Base-by-base conservation (phyloP, 2,797 vertebrate species). In the Enteromius radiatus region DNA sequence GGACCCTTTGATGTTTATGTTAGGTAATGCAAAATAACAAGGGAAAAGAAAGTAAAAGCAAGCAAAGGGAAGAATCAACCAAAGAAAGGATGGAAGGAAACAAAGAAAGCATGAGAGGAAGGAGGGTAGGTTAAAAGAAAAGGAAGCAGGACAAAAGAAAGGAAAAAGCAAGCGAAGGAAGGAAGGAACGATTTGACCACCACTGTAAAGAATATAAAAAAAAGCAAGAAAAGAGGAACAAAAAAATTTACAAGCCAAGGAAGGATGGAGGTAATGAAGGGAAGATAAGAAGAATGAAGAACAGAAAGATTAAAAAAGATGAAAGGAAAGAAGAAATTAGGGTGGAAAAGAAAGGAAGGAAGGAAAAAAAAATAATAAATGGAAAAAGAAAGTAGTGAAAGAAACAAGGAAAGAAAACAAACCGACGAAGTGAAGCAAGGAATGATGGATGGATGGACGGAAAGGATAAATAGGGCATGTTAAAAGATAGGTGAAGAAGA, bases 401-500 rank as follows among this genome's bases (percentile, higher is more conserved):
- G 12, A 59, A 23, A 23, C 45, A 23, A 56, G 14, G 54, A 61
- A 28, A 28, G 5, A 5, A 61, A 61, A 68, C 36, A 12, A 36
- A 38, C 31, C 23, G 52, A 41, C 5, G 21, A 52, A 36, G 23
- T 11, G 6, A 56, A 41, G 73, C 5, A 38, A 59, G 61, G 3
- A 76, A 28, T 10, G 31, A 56, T 76, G 12, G 26, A 28, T 59
- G 9, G 5, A 21, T 61, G 15, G 38, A 61, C 41, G 6, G 45
- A 71, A 11, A 54, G 28, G 70, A 65, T 15, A 73, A 64, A n/a
- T 52, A 65, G 70, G 52, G n/a, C 17, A 73, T 11, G 36, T 11
- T 74, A 67, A 36, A 33, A 59, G n/a, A 33, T 45, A 59, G 49
- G 38, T 52, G 49, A 43, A 28, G 10, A n/a, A 23, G 47, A 68